Evolutionary conservation across 2,888 invertebrate species (phyloP).

Genomic region (Thymelicus lineola): DNA sequence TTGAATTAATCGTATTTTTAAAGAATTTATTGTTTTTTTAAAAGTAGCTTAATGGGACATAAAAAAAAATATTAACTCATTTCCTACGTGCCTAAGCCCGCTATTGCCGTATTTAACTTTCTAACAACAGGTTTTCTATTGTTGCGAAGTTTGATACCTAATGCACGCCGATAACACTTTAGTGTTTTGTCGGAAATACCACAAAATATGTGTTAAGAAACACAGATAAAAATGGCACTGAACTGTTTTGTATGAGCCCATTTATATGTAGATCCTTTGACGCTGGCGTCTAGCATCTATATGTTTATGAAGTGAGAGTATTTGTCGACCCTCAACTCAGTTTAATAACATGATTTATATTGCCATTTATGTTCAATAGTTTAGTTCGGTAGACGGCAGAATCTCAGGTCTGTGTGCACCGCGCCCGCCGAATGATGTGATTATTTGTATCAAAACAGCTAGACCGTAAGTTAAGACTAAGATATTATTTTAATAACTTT

Average conservation of each 20-base stretch:
- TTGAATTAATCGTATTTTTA: too few relatives aligned
- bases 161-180: too few relatives aligned
- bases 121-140: neutral
- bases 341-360: slow-evolving; percentile 10
- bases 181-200: too few relatives aligned
- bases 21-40: too few relatives aligned
- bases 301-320: neutral
- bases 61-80: neutral
- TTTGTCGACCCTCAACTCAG: slow-evolving; percentile 5
- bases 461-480: slow-evolving; percentile 63
- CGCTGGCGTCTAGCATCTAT: slow-evolving; percentile 24
- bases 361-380: neutral
- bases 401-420: slow-evolving; percentile 46
- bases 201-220: too few relatives aligned
- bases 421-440: slow-evolving; percentile 72
- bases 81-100: neutral
- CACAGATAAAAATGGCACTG: too few relatives aligned
- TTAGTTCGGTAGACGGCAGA: slow-evolving; percentile 27
- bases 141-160: too few relatives aligned
- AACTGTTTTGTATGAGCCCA: too few relatives aligned
- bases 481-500: slow-evolving; percentile 70
- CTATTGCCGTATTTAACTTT: neutral
- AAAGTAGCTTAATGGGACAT: too few relatives aligned
- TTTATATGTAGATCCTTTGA: neutral
- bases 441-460: slow-evolving; percentile 69